Percentiles rank a stretch among this genome's conserved stretches.
These are phyloP conservation scores for Heliconius hewitsoni DNA, from an alignment of 1,140 invertebrate genomes.

Conservation along the genomic window DNA sequence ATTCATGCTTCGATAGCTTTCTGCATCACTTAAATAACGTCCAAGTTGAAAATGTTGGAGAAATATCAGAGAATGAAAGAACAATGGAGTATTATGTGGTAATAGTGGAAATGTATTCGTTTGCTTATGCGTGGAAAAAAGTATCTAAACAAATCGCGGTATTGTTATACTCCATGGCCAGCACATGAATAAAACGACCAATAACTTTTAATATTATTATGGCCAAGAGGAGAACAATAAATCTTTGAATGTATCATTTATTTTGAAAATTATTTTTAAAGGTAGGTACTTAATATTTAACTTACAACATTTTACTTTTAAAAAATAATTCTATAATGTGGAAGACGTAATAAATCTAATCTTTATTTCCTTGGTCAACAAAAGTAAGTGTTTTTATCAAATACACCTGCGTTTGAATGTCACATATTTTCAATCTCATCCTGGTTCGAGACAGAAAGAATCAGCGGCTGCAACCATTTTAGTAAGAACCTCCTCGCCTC, in stretches of 20 bases:
- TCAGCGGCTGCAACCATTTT: slow-evolving; percentile 56
- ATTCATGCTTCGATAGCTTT: slow-evolving; percentile 64
- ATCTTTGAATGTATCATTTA: background rate
- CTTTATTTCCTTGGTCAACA: slow-evolving; percentile 12
- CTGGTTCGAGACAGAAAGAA: slow-evolving; percentile 73
- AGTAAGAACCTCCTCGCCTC: slow-evolving; percentile 47
- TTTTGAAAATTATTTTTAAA: background rate
- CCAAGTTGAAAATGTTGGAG: slow-evolving; percentile 70
- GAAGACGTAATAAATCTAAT: background rate
- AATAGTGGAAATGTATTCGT: slow-evolving; percentile 80
- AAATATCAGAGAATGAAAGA: slow-evolving; percentile 73
- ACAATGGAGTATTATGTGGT: slow-evolving; percentile 81
- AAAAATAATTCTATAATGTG: background rate
- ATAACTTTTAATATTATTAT: slow-evolving; percentile 61
- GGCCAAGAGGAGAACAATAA: slow-evolving; percentile 38
- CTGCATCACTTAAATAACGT: slow-evolving; percentile 67
- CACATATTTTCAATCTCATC: slow-evolving; percentile 77
- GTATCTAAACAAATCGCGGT: slow-evolving; percentile 78
- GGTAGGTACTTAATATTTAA: background rate
- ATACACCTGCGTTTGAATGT: slow-evolving; percentile 57
- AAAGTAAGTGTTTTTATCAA: slow-evolving; percentile 33
- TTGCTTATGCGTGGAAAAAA: slow-evolving; percentile 76
- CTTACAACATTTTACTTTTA: background rate
- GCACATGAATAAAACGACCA: slow-evolving; percentile 59
- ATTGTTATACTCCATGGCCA: slow-evolving; percentile 69